phyloP scores from a whole-genome alignment of 2,888 invertebrate species.

The Lepidonotus clava region DNA sequence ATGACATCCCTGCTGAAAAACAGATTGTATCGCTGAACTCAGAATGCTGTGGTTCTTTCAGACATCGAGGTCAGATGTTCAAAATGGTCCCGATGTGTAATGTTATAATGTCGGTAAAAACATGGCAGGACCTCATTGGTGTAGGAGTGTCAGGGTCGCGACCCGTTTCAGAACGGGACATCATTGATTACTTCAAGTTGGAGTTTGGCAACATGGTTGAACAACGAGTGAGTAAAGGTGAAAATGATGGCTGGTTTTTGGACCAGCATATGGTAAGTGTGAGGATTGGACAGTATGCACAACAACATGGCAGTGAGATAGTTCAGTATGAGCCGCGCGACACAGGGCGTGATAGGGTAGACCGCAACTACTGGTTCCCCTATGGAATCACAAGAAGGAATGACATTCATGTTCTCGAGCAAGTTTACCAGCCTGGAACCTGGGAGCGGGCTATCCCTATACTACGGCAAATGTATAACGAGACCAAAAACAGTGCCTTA shows the following conservation, averaged over 20 bases:
- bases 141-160: neutral
- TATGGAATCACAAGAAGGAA: neutral
- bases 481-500: neutral
- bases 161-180: neutral
- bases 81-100: constrained; percentile 53
- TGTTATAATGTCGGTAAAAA: constrained; percentile 25
- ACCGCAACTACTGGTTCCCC: constrained; percentile 23
- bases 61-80: neutral
- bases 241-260: constrained; percentile 52
- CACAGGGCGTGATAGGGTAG: constrained; percentile 16
- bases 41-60: constrained; percentile 47
- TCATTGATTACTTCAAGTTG: neutral
- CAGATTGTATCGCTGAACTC: constrained; percentile 49
- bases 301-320: neutral
- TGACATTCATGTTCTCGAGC: constrained; percentile 10
- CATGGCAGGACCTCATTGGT: constrained; percentile 40
- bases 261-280: constrained; percentile 50
- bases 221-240: constrained; percentile 27
- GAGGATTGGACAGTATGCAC: neutral
- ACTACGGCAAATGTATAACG: neutral
- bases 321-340: constrained; percentile 19
- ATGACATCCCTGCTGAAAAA: constrained; percentile 1
- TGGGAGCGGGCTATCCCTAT: constrained; percentile 8
- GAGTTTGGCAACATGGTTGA: constrained; percentile 11
- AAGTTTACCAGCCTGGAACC: constrained; percentile 31